Conservation (phyloP, 2,113 vertebrate genomes). For the Channa maculata region DNA sequence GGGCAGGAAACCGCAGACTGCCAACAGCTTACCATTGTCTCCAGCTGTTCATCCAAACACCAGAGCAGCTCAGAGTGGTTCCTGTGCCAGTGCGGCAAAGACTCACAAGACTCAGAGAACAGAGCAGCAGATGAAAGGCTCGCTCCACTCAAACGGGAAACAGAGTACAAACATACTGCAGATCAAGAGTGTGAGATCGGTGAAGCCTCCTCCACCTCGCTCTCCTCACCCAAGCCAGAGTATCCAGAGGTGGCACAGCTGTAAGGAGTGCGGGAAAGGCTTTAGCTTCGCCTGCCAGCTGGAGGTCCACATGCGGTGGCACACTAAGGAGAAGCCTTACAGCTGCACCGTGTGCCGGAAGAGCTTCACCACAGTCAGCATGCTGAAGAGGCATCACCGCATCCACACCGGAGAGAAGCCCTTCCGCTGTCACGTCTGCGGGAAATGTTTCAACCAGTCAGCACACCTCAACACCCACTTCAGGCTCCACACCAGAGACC, state of each 20-base stretch:
- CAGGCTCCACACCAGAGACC: constrained; percentile 74
- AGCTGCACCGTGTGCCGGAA: constrained; percentile 73
- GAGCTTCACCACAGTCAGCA: constrained; percentile 79
- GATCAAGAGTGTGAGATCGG: constrained; percentile 44
- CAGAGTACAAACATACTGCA: constrained; percentile 21
- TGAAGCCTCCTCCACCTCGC: constrained; percentile 32
- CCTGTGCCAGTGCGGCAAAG: neutral
- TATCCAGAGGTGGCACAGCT: constrained; percentile 75
- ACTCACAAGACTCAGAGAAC: constrained; percentile 8
- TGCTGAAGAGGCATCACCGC: constrained; percentile 79
- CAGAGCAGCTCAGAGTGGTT: constrained; percentile 5
- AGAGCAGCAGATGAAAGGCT: constrained; percentile 17
- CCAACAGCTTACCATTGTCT: constrained; percentile 5
- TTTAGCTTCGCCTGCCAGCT: constrained; percentile 81
- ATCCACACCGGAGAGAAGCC: constrained; percentile 82
- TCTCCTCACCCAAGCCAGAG: constrained; percentile 45
- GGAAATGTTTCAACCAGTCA: constrained; percentile 80
- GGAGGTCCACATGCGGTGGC: constrained; percentile 82
- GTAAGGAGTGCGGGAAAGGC: constrained; percentile 75
- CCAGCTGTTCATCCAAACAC: neutral
- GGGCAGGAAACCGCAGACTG: neutral
- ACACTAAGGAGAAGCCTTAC: constrained; percentile 80
- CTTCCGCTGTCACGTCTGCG: constrained; percentile 77
- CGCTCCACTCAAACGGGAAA: constrained; percentile 32
- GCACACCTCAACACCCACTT: constrained; percentile 81